Percentiles rank a stretch among this genome's conserved stretches.
Evolutionary conservation across 2,113 vertebrate genomes (phyloP).

Genomic region (Cephalopholis sonnerati): DNA sequence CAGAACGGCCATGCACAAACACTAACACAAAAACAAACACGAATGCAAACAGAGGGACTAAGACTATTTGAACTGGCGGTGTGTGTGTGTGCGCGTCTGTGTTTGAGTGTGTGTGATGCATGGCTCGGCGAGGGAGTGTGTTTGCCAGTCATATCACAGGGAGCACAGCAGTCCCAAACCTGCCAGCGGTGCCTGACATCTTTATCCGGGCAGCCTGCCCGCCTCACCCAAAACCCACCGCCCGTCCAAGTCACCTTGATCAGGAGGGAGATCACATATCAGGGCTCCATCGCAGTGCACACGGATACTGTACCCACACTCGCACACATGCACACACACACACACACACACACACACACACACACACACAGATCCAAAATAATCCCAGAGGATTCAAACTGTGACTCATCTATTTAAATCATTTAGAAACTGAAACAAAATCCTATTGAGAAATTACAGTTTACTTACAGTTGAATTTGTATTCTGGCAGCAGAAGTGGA

Average conservation of each 20-base stretch:
- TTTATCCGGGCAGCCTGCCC: constrained; percentile 48
- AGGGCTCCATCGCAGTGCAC: constrained; percentile 10
- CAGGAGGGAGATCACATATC: constrained; percentile 46
- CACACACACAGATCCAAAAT: constrained; percentile 12
- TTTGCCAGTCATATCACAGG: constrained; percentile 55
- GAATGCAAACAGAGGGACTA: constrained; percentile 35
- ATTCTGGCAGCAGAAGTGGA: background rate
- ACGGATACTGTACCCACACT: constrained; percentile 3
- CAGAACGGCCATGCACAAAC: constrained; percentile 24
- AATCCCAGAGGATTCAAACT: constrained; percentile 5
- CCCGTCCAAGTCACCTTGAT: constrained; percentile 55
- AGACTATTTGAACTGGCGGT: constrained; percentile 34
- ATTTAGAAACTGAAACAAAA: background rate
- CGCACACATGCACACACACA: constrained; percentile 11
- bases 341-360: constrained; percentile 11
- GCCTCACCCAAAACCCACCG: constrained; percentile 35
- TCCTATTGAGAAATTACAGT: background rate
- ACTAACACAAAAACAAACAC: constrained; percentile 31
- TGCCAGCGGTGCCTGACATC: constrained; percentile 58
- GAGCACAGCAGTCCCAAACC: constrained; percentile 57
- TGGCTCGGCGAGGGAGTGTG: constrained; percentile 21
- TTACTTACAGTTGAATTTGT: background rate
- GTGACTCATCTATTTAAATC: constrained; percentile 26
- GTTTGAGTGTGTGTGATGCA: constrained; percentile 14
- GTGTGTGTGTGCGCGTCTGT: constrained; percentile 9